These are phyloP conservation scores for Autographa gamma DNA, from an alignment of 2,888 invertebrate species.

Conservation along the genomic window DNA sequence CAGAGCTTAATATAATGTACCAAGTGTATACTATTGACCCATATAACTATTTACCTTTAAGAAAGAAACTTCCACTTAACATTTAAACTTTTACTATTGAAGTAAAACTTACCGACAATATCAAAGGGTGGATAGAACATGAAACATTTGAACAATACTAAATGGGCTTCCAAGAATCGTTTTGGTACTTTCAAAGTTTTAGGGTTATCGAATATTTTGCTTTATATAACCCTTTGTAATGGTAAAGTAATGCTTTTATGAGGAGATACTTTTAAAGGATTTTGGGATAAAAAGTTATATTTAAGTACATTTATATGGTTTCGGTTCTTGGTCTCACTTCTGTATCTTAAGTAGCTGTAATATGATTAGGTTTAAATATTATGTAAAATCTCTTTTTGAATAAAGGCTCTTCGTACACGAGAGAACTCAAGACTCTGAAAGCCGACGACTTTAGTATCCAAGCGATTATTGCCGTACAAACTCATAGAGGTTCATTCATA, in stretches of 20 bases:
- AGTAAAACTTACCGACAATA: background rate
- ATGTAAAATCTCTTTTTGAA: too few relatives aligned
- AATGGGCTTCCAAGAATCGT: background rate
- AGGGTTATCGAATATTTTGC: background rate
- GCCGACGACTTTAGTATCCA: too few relatives aligned
- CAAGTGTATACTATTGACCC: too few relatives aligned
- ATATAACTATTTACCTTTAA: background rate
- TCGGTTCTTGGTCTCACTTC: background rate
- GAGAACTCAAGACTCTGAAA: too few relatives aligned
- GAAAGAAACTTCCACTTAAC: background rate
- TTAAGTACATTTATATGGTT: background rate
- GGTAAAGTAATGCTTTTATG: slow-evolving; percentile 3
- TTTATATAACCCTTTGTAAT: slow-evolving; percentile 4
- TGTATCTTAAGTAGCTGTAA: too few relatives aligned
- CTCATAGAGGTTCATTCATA: too few relatives aligned
- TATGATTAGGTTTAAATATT: too few relatives aligned
- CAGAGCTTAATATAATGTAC: too few relatives aligned
- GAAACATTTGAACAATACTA: background rate
- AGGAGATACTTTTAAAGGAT: slow-evolving; percentile 2
- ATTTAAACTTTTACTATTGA: background rate
- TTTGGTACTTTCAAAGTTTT: background rate
- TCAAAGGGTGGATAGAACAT: background rate
- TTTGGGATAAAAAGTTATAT: slow-evolving; percentile 6
- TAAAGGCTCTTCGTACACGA: too few relatives aligned
- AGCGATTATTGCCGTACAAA: too few relatives aligned